Conservation (phyloP, 2,113 vertebrate species). For the Cervus canadensis region DNA sequence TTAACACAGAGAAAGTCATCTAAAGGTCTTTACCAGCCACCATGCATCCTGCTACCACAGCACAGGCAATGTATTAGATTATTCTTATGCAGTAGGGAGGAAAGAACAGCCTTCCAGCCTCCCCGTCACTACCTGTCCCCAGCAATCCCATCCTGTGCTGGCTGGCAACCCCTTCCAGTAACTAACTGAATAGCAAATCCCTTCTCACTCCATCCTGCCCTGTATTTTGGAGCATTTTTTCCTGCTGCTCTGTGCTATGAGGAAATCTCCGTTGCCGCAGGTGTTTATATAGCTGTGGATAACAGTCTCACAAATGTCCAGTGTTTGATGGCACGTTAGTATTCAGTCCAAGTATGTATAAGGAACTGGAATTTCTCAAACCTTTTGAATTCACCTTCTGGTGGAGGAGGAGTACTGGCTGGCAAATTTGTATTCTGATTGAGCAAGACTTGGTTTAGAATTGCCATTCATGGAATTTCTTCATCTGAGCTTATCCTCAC, state of each 20-base stretch:
- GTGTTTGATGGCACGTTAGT: not conserved
- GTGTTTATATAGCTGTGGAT: not conserved
- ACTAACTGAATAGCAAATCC: not conserved
- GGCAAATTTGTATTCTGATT: not conserved
- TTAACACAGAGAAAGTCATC: not conserved
- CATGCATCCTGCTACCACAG: not conserved
- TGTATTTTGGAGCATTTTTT: not conserved
- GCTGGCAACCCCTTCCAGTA: not conserved
- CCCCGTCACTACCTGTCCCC: not conserved
- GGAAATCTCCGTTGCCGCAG: not conserved
- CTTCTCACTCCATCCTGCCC: not conserved
- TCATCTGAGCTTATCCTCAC: not conserved
- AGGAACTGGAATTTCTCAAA: not conserved
- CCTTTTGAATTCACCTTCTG: not conserved
- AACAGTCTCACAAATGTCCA: not conserved
- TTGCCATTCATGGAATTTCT: constrained; percentile 15
- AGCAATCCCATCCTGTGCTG: not conserved
- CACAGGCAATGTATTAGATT: no score
- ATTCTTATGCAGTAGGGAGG: not conserved
- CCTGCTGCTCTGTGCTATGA: not conserved
- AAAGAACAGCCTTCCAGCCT: not conserved
- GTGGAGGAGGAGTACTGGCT: not conserved
- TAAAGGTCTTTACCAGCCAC: not conserved
- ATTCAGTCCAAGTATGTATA: not conserved
- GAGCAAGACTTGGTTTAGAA: not conserved